Evolutionary conservation across 2,888 invertebrate genomes (phyloP), one percentile per base, ranked within the genome.

Genomic region (Meganola albula): DNA sequence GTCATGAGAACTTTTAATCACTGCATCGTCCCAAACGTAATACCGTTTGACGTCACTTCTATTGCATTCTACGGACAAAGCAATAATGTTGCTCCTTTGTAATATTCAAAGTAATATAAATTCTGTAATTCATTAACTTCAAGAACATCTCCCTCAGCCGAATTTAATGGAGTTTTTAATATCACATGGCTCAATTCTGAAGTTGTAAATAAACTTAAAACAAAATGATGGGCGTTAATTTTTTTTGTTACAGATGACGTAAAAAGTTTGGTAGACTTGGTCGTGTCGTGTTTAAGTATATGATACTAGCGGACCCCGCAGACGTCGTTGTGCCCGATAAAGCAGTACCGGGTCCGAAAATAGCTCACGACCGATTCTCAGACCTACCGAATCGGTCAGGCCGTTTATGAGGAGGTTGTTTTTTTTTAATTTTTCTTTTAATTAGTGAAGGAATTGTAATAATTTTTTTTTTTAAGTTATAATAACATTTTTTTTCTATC

Each of bases 1-100:
- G 48, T 57, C 60, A 48, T 47, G 58, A 57, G 60, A 61, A 63
- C 46, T 21, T 47, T 53, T 57, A 57, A 61, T 63, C 54, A 50
- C 26, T 28, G 43, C 48, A 41, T 49, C n/a, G 40, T 38, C 42
- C 46, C 51, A 59, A 63, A 66, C 55, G 56, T 64, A 53, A 72
- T 71, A 57, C 47, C 39, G 50, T 63, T 58, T 58, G 73, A 71
- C 67, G 34, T 43, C 34, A 46, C 27, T 44, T 43, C 47, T 48
- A 48, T 51, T 30, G 42, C 42, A 40, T 32, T 36, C 34, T 24
- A 29, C 26, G 37, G 27, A 37, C 35, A 36, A 42, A 20, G 44
- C 41, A 48, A 48, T 39, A 42, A 13, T 27, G 24, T 11, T 27
- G n/a, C 6, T 20, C 37, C 54, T 54, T 48, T 45, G 40, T 45